Percentiles rank a stretch among this genome's conserved stretches.
These are phyloP conservation scores for Ophthalmolycus amberensis DNA, from an alignment of 2,113 vertebrate genomes.

Conservation along the genomic window DNA sequence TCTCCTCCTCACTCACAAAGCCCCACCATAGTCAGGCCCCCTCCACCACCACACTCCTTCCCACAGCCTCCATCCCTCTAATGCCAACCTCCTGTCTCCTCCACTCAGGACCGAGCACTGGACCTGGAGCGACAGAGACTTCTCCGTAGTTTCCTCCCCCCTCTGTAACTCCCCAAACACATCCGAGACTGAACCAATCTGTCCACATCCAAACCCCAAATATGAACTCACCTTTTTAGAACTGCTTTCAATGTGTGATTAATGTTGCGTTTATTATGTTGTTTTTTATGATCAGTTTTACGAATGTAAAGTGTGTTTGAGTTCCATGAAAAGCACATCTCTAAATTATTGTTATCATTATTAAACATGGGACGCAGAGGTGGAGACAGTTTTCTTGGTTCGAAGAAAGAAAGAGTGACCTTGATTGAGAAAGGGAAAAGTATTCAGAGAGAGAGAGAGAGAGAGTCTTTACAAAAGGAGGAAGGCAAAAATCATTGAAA, in stretches of 20 bases:
- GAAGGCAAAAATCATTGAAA: conserved; percentile 28
- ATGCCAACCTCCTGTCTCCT: no score
- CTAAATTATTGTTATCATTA: not conserved
- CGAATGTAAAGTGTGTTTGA: not conserved
- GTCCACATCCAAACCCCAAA: not conserved
- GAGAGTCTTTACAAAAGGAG: not conserved
- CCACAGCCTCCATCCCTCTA: no score
- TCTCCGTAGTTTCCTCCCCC: not conserved
- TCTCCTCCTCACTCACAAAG: no score
- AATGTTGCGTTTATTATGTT: not conserved
- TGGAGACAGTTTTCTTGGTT: not conserved
- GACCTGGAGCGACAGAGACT: not conserved
- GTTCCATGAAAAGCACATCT: not conserved
- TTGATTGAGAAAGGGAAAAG: not conserved
- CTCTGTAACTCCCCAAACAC: no score
- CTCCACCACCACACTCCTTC: no score
- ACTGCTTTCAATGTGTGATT: not conserved
- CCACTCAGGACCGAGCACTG: no score
- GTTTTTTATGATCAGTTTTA: not conserved
- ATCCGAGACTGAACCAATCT: not conserved
- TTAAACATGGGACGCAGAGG: not conserved
- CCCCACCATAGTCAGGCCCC: no score
- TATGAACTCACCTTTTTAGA: not conserved
- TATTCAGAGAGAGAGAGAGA: not conserved
- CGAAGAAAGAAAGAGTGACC: not conserved